phyloP scores from a whole-genome alignment of 2,888 invertebrate genomes.

The Vanessa cardui region DNA sequence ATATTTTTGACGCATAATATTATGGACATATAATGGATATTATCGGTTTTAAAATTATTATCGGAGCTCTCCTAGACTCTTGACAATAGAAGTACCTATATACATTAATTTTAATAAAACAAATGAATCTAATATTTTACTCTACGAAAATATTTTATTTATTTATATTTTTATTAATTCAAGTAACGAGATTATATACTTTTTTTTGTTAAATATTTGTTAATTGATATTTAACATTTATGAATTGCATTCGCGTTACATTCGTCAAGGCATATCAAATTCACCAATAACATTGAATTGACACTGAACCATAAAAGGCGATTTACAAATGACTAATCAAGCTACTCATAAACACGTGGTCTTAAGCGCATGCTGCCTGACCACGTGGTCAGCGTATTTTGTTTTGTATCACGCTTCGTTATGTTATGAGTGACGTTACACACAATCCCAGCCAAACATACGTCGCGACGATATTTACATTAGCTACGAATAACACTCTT shows the following conservation, averaged over 20 bases:
- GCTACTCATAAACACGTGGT: slow-evolving; percentile 27
- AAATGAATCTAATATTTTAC: no score
- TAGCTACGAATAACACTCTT: neutral
- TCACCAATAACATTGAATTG: no score
- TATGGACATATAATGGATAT: neutral
- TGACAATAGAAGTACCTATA: no score
- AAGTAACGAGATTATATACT: no score
- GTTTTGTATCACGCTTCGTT: slow-evolving; percentile 23
- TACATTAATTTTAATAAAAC: no score
- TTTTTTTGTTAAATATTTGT: no score
- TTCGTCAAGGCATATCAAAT: no score
- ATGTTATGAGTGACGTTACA: slow-evolving; percentile 25
- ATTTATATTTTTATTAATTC: no score
- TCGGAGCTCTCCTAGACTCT: no score
- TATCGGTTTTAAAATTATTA: neutral
- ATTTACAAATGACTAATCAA: neutral
- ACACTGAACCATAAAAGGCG: neutral
- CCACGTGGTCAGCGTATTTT: slow-evolving; percentile 34
- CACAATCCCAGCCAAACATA: slow-evolving; percentile 11
- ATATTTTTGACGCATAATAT: neutral
- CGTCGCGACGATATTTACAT: slow-evolving; percentile 5
- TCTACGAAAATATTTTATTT: no score
- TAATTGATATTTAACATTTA: no score
- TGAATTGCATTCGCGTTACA: no score
- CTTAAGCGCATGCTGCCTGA: slow-evolving; percentile 18